A percentile compares a stretch with the other conserved stretches of the same genome.
phyloP scores from a whole-genome alignment of 2,888 invertebrate species.

The Tanypteryx hageni region DNA sequence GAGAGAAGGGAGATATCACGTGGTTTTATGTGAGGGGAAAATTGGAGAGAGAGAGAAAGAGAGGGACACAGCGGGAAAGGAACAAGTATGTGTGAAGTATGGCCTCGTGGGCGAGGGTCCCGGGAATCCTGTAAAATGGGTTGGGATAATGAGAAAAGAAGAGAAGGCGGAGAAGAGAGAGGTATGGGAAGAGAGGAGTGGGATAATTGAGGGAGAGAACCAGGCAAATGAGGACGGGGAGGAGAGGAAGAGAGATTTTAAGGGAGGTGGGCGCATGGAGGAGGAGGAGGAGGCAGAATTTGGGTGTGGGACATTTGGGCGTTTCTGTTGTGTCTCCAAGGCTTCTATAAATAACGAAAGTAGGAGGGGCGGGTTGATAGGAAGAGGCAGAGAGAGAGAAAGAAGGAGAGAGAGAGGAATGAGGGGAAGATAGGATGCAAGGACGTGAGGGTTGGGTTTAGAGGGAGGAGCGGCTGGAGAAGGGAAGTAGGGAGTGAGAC shows the following conservation, averaged over 20 bases:
- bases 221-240: slow-evolving; percentile 16
- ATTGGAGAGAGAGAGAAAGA: neutral
- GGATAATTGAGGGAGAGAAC: neutral
- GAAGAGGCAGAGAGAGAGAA: neutral
- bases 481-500: neutral
- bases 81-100: slow-evolving; percentile 25
- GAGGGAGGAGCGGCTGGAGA: neutral
- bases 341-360: slow-evolving; percentile 52
- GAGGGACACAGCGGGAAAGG: neutral
- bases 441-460: neutral
- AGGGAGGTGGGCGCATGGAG: neutral
- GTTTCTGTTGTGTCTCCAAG: slow-evolving; percentile 41
- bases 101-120: neutral
- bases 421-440: too few species aligned
- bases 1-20: neutral
- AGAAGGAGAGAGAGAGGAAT: too few species aligned
- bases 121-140: neutral
- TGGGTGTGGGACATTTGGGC: neutral
- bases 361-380: neutral
- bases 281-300: neutral
- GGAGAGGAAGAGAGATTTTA: neutral
- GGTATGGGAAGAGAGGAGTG: neutral
- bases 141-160: neutral
- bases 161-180: neutral
- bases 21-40: neutral